Evolutionary conservation across 2,888 invertebrate species (phyloP), one percentile per base, ranked within the genome.

Genomic region (Hirtodrosophila trivittata): DNA sequence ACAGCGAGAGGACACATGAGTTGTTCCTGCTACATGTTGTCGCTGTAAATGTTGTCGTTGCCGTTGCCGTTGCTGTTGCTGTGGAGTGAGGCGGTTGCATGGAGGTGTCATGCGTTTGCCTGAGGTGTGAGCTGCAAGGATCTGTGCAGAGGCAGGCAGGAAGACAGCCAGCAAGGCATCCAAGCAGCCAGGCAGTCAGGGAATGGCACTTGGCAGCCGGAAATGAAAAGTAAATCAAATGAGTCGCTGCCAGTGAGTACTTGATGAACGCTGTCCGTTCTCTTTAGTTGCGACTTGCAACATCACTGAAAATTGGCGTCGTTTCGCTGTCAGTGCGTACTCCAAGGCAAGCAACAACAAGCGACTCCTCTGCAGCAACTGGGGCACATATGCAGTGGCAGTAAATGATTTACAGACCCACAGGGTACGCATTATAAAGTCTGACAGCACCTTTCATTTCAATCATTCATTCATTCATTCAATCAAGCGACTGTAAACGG

Each of bases 191-290:
- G 69, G 35, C 60, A 7, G 52, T 42, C 56, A 10, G 46, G 47
- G 37, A 32, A 69, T 39, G 33, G 50, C 73, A 69, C 76, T 80
- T 87, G 80, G 75, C 86, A 82, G 78, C 58, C 77, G 88, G 89
- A 88, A 88, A 87, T 88, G 81, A 86, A 84, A 80, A 83, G 76
- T 87, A 88, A 88, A 88, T 88, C 87, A 87, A 83, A 88, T 83
- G 78, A 86, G 75, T 64, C 52, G 60, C 57, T 60, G 43, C 57
- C 69, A 42, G 28, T 46, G 54, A 49, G 65, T 57, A 65, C 75
- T 77, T 70, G 65, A 77, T 62, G 76, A 78, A 67, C 62, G 59
- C 57, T 69, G 72, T 69, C 69, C 75, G 54, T 38, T 56, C 16
- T 5, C 12, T 41, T 14, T 30, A 9, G 21, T 13, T 33, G 60